Base-by-base conservation (phyloP, 1,140 invertebrate species). In the Camponotus vicinus region DNA sequence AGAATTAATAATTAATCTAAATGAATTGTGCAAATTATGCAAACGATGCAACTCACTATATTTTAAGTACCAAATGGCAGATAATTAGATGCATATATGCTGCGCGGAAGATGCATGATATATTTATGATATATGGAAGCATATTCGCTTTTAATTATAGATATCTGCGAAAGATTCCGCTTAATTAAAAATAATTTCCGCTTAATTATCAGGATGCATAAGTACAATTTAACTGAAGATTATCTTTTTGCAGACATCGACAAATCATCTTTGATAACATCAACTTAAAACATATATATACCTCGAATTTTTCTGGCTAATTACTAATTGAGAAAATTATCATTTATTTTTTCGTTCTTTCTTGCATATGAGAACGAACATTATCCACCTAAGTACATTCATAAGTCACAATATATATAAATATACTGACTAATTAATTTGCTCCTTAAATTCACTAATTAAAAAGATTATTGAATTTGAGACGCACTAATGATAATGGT, bases 381-480 rank as follows among this genome's bases (percentile, higher is more conserved):
- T 70, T 70, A 80, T 32, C 37, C 1, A 80, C 2, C 77, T 70
- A 80, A 80, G 49, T 80, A 80, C 66, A 15, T 40, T 69, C 27
- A 80, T 80, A 80, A 80, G 37, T 71, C 40, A 69, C 67, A 7
- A 45, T 55, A 21, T 21, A 3, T 59, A 59, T 57, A 78, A 78
- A 78, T 70, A 32, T 64, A 76, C 66, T 0, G 27, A 70, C 18
- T 80, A 59, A 80, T 70, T 69, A 69, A 52, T 55, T 70, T 70
- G 49, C 66, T 59, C 5, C 45, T 70, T 59, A 70, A 80, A 57
- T 57, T 80, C 32, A 55, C 21, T 80, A 70, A 57, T 80, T 70
- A 80, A 70, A 80, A 34, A 32, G 15, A 52, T 55, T 11, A 15
- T 57, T 57, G 52, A 69, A 69, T 40, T 18, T 64, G 9, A 78